Conservation (phyloP, 2,797 vertebrate species). For the Sphaeramia orbicularis region DNA sequence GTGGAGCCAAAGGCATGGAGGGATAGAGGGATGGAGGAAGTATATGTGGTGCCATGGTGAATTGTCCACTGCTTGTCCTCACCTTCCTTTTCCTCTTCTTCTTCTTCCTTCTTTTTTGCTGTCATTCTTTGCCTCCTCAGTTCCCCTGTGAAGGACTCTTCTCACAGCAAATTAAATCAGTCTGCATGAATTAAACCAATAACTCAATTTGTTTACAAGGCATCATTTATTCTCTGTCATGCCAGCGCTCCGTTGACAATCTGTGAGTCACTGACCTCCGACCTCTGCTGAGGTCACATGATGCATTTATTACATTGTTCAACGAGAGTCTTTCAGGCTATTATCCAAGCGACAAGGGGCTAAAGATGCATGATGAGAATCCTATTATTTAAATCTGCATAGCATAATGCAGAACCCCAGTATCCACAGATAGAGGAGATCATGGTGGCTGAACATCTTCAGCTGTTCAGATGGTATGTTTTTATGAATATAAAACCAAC, state of each 20-base stretch:
- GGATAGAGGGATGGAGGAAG: conserved; percentile 48
- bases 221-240: conserved; percentile 86
- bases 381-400: conserved; percentile 76
- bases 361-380: conserved; percentile 77
- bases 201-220: conserved; percentile 87
- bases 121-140: conserved; percentile 54
- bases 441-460: conserved; percentile 35
- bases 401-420: conserved; percentile 61
- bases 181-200: conserved; percentile 87
- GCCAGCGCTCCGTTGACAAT: conserved; percentile 76
- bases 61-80: conserved; percentile 10
- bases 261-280: conserved; percentile 71
- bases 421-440: conserved; percentile 57
- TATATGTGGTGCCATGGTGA: conserved; percentile 47
- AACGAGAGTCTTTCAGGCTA: conserved; percentile 65
- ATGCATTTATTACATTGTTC: conserved; percentile 77
- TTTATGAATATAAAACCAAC: conserved; percentile 39
- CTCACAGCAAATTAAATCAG: conserved; percentile 83
- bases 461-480: conserved; percentile 14
- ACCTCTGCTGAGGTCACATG: conserved; percentile 80
- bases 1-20: conserved; percentile 60
- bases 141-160: conserved; percentile 76
- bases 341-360: conserved; percentile 72
- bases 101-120: conserved; percentile 32
- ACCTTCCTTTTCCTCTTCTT: conserved; percentile 7